Percentiles rank a stretch among this genome's conserved stretches.
Evolutionary conservation across 1,140 invertebrate species (phyloP).

Genomic region (Gerris buenoi): DNA sequence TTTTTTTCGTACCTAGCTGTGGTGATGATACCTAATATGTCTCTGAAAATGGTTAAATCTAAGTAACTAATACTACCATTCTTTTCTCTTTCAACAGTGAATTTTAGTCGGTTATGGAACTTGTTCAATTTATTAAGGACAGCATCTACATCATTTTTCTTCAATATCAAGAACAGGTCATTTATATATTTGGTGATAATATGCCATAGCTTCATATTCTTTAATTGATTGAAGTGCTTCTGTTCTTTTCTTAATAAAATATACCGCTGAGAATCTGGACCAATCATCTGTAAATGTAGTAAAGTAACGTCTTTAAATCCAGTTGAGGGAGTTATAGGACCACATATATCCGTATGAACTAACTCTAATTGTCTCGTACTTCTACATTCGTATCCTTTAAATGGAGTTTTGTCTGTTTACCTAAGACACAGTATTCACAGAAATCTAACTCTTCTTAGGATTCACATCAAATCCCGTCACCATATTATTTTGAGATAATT

Average conservation of each 20-base stretch:
- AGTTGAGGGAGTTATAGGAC: neutral
- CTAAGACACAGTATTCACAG: neutral
- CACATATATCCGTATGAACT: neutral
- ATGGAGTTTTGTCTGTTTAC: neutral
- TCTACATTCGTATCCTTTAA: neutral
- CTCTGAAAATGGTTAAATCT: no score
- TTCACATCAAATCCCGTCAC: no score
- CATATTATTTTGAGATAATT: no score
- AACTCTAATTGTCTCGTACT: neutral
- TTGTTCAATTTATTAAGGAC: no score
- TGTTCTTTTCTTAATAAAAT: neutral
- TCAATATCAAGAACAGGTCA: no score
- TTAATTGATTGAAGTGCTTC: neutral
- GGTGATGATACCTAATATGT: no score
- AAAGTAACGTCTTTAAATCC: neutral
- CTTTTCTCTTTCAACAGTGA: no score
- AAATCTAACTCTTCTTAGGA: neutral
- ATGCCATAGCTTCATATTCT: neutral
- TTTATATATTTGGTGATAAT: no score
- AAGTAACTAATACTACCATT: no score
- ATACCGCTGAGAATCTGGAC: neutral
- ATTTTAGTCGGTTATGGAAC: no score
- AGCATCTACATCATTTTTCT: no score
- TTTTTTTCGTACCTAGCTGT: no score
- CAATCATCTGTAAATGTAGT: neutral